These are phyloP conservation scores for Cynaeus angustus DNA, from an alignment of 2,888 invertebrate species.

Conservation along the genomic window DNA sequence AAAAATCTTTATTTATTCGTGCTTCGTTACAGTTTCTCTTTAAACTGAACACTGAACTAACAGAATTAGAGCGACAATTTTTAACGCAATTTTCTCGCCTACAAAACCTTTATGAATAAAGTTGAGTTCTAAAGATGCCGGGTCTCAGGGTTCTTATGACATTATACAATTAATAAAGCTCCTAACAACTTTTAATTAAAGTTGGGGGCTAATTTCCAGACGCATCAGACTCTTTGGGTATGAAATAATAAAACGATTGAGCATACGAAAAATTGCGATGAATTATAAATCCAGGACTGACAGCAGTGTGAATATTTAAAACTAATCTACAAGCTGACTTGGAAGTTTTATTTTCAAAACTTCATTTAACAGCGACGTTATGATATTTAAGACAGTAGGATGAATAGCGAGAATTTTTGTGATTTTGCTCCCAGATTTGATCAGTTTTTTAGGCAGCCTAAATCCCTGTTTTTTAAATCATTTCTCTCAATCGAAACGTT, in stretches of 20 bases:
- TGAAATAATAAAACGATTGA: conserved; percentile 1
- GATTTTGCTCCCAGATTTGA: no score
- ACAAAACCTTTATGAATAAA: conserved; percentile 18
- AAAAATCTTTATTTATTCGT: conserved; percentile 8
- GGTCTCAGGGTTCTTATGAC: conserved; percentile 26
- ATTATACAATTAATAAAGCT: conserved; percentile 40
- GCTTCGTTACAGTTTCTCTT: conserved; percentile 6
- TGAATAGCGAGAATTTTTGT: not conserved
- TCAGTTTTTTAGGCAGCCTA: not conserved
- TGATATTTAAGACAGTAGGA: not conserved
- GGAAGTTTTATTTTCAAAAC: conserved; percentile 3
- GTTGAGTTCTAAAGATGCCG: conserved; percentile 14
- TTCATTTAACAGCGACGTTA: not conserved
- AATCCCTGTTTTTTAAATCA: not conserved
- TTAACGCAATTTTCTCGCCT: conserved; percentile 16
- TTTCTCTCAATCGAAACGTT: not conserved
- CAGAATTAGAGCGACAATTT: conserved; percentile 4
- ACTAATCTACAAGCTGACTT: not conserved
- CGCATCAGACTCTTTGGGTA: conserved; percentile 7
- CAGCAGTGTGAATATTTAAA: not conserved
- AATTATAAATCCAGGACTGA: conserved; percentile 3
- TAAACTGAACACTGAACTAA: conserved; percentile 2
- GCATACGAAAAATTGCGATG: conserved; percentile 3
- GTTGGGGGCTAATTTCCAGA: conserved; percentile 31
- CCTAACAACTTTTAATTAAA: conserved; percentile 40